phyloP scores from a whole-genome alignment of 1,140 invertebrate genomes.

The Drosophila kepulauana region DNA sequence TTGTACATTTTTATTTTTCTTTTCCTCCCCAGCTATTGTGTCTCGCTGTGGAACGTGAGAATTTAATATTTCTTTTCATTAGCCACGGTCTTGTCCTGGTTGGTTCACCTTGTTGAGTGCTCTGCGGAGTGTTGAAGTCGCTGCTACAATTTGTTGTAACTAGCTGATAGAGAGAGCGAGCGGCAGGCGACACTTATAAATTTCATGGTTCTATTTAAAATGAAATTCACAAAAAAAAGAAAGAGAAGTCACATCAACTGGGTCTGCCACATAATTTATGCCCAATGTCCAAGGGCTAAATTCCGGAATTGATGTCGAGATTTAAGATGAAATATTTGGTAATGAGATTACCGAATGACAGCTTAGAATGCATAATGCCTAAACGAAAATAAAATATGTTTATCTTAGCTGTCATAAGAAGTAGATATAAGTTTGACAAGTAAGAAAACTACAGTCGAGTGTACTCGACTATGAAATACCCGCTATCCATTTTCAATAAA shows the following conservation, averaged over 20 bases:
- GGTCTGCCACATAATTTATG: constrained; percentile 46
- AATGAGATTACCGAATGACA: constrained; percentile 12
- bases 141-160: constrained; percentile 33
- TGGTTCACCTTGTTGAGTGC: constrained; percentile 24
- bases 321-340: constrained; percentile 20
- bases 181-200: constrained; percentile 66
- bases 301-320: constrained; percentile 20
- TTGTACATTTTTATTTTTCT: constrained; percentile 35
- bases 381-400: neutral
- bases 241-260: constrained; percentile 57
- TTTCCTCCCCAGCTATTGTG: constrained; percentile 42
- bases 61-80: constrained; percentile 84
- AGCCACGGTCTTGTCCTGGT: constrained; percentile 63
- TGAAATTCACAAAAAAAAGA: neutral
- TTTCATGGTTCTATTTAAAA: constrained; percentile 62
- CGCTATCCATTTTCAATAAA: too few relatives aligned
- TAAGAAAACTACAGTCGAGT: too few relatives aligned
- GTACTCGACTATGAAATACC: too few relatives aligned
- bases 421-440: neutral
- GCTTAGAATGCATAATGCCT: neutral
- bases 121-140: constrained; percentile 22
- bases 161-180: constrained; percentile 8
- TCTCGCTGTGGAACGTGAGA: constrained; percentile 71
- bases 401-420: neutral
- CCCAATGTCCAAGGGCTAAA: constrained; percentile 37